Evolutionary conservation across 2,888 invertebrate species (phyloP), one percentile per base, ranked within the genome.

Genomic region (Mellilla xanthometata): DNA sequence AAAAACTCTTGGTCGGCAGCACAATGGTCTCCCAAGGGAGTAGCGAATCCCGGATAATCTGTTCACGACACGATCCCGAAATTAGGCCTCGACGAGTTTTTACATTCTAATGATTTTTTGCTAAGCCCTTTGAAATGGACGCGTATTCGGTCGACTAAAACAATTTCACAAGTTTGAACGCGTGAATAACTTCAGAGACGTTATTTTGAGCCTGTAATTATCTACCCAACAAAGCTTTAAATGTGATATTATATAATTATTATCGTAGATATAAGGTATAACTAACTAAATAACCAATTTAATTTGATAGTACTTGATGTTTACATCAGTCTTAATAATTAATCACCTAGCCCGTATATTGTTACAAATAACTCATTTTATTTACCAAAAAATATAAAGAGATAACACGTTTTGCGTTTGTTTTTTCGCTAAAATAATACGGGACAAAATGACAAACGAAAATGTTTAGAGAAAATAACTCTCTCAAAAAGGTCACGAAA

Each of bases 1-100:
- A 19, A 19, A 19, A 15, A 19, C 3, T 19, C 15, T 6, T 5
- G 6, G 4, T 19, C 15, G 4, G 15, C 6, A 5, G 3, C 24
- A 24, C 24, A 24, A 24, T 24, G n/a, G 7, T 8, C 15, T 58
- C 62, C 66, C 63, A 69, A 80, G 78, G 72, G 71, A 78, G 73
- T 73, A 63, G 72, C 65, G 75, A 81, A 81, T 76, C 79, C 77
- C 61, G 71, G 80, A 80, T 85, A 81, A 85, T 84, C 83, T 79
- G 66, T 58, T 65, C 65, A 64, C 68, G 74, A 82, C 84, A 81
- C 71, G 81, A 69, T 80, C 82, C 62, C 63, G 65, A 78, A 84
- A 82, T 83, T 83, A 84, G 76, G 68, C 48, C 54, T 60, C 54
- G 51, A 52, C 51, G 60, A 67, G 64, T 72, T 79, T 80, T 76